Conservation (phyloP, 2,113 vertebrate genomes). For the Macquaria ambigua region DNA sequence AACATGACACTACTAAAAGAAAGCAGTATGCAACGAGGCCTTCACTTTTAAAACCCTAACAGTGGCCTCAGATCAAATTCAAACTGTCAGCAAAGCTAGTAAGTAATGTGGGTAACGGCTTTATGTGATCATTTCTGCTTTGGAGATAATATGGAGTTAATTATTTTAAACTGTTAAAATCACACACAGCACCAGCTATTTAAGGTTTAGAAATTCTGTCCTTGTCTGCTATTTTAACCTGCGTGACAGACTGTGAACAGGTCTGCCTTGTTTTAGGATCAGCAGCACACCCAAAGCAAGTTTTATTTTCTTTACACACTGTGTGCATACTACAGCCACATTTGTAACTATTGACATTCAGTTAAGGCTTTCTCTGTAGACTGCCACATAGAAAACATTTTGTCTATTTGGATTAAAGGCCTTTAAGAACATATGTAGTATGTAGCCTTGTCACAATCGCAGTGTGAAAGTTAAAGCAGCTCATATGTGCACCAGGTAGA, state of each 20-base stretch:
- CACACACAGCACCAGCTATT: too few species aligned
- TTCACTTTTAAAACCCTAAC: too few species aligned
- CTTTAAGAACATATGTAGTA: not conserved
- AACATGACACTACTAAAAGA: not conserved
- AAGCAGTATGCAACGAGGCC: too few species aligned
- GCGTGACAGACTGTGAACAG: constrained; percentile 62
- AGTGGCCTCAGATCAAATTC: too few species aligned
- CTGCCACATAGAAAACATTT: not conserved
- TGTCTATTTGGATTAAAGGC: not conserved
- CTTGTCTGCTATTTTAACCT: not conserved
- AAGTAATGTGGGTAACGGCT: too few species aligned
- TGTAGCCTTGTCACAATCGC: not conserved
- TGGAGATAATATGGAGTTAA: not conserved
- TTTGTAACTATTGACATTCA: not conserved
- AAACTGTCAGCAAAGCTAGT: not conserved
- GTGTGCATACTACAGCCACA: not conserved
- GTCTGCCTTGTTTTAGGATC: constrained; percentile 80
- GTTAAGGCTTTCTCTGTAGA: not conserved
- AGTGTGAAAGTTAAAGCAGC: not conserved
- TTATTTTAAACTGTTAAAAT: not conserved
- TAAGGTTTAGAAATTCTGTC: not conserved
- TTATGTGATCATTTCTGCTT: not conserved
- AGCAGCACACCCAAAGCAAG: constrained; percentile 59
- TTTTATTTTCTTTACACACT: constrained; percentile 23
- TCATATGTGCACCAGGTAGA: not conserved